Evolutionary conservation across 2,888 invertebrate genomes (phyloP).

Genomic region (Periphyllus acericola): DNA sequence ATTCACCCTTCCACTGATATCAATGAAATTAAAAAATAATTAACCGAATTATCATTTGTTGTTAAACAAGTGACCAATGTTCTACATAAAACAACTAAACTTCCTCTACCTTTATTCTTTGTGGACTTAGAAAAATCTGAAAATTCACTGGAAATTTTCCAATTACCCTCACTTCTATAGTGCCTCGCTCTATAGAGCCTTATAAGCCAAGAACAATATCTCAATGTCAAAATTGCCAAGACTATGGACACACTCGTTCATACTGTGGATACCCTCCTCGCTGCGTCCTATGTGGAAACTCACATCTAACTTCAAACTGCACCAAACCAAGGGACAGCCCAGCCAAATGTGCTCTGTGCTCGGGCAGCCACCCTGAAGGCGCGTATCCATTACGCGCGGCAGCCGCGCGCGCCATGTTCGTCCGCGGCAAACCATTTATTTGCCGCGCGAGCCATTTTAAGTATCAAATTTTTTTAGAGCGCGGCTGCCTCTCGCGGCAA

Average conservation of each 20-base stretch:
- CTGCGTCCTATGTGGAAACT: neutral
- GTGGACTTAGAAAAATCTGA: neutral
- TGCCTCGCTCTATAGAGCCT: too few species aligned
- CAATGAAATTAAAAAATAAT: neutral
- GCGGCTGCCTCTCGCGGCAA: too few species aligned
- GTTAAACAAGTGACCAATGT: neutral
- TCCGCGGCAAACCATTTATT: too few species aligned
- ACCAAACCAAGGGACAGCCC: neutral
- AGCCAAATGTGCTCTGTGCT: neutral
- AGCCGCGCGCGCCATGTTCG: too few species aligned
- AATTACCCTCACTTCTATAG: too few species aligned
- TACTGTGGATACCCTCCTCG: neutral
- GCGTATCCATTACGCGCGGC: too few species aligned
- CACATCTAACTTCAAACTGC: neutral
- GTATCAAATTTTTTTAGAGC: too few species aligned
- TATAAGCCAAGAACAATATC: neutral
- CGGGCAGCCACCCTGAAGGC: too few species aligned
- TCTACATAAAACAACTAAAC: neutral
- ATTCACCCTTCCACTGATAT: neutral
- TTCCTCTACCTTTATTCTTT: neutral
- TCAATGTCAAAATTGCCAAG: too few species aligned
- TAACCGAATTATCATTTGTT: neutral
- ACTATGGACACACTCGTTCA: conserved; percentile 14
- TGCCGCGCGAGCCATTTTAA: too few species aligned
- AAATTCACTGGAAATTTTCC: too few species aligned